A percentile compares a stretch with the other conserved stretches of the same genome.
Conservation (phyloP, 2,113 vertebrate species). For the Lasiurus cinereus region DNA sequence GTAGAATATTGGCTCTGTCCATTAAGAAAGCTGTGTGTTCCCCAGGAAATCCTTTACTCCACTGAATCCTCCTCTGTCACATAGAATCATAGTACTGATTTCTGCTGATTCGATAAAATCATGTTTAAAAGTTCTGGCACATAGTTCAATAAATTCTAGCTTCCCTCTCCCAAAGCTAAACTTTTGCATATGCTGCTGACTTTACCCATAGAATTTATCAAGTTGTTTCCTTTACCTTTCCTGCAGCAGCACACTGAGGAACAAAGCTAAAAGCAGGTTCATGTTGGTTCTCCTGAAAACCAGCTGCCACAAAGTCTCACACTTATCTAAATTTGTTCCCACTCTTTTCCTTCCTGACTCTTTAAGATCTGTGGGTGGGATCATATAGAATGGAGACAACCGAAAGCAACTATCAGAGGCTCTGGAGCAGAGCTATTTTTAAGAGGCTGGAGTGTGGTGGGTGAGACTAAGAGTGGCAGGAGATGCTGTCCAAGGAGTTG, state of each 20-base stretch:
- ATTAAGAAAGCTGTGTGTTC: background rate
- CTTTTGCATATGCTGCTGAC: background rate
- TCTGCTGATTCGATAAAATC: slow-evolving; percentile 29
- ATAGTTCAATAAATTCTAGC: background rate
- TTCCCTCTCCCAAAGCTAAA: background rate
- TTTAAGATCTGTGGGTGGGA: background rate
- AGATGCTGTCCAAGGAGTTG: background rate
- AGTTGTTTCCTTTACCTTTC: background rate
- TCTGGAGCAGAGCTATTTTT: background rate
- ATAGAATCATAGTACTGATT: background rate
- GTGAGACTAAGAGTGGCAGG: background rate
- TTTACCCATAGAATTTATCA: background rate
- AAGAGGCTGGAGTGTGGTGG: background rate
- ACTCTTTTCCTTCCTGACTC: background rate
- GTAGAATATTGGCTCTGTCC: background rate
- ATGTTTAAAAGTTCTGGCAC: background rate
- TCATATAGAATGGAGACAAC: background rate
- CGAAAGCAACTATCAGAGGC: background rate
- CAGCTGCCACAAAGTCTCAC: background rate
- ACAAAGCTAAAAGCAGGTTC: background rate
- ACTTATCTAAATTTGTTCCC: background rate
- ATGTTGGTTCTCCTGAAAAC: background rate
- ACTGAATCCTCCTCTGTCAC: background rate
- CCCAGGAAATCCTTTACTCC: background rate
- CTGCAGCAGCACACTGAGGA: background rate